These are phyloP conservation scores for Athene noctua DNA, from an alignment of 2,113 vertebrate species.

Conservation along the genomic window DNA sequence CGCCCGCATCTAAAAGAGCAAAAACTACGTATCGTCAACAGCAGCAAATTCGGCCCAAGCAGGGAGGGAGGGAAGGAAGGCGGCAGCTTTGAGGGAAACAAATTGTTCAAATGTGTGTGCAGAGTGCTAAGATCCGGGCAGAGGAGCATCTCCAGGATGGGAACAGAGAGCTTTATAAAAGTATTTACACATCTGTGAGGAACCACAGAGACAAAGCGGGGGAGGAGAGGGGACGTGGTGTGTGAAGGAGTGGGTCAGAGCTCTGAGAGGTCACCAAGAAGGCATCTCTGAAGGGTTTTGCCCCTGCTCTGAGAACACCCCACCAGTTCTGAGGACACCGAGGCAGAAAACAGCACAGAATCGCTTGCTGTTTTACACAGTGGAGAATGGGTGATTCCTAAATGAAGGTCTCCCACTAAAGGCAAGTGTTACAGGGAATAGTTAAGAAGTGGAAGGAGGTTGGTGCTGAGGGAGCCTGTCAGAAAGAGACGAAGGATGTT, in stretches of 20 bases:
- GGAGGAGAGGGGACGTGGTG: neutral
- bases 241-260: neutral
- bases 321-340: too few species aligned
- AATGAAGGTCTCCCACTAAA: neutral
- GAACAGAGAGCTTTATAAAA: neutral
- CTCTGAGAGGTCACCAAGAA: neutral
- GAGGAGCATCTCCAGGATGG: neutral
- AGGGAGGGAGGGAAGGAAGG: neutral
- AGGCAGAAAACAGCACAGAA: neutral
- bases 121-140: neutral
- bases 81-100: neutral
- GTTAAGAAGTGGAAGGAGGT: neutral
- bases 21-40: accelerated
- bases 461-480: neutral
- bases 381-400: neutral
- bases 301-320: neutral
- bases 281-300: neutral
- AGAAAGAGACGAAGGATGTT: neutral
- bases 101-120: neutral
- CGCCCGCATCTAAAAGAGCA: neutral
- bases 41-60: neutral
- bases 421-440: neutral
- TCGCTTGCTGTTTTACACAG: neutral
- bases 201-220: neutral
- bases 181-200: neutral